A percentile compares a stretch with the other conserved stretches of the same genome.
phyloP scores from a whole-genome alignment of 1,140 invertebrate species.

The Hirudo medicinalis region DNA sequence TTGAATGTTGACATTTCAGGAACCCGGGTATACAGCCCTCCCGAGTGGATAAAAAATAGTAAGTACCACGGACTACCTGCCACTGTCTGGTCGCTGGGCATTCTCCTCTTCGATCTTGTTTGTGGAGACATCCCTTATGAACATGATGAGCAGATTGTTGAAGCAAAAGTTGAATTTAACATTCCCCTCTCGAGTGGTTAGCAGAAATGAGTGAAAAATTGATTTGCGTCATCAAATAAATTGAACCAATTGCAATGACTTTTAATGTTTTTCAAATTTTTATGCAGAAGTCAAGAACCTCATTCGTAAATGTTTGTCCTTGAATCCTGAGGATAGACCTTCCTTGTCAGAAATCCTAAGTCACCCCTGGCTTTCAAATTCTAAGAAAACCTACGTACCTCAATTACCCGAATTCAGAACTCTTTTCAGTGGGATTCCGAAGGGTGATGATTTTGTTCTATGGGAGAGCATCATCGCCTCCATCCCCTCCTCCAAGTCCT shows the following conservation, averaged over 20 bases:
- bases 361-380: conserved; percentile 47
- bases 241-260: not conserved
- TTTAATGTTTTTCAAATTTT: conserved; percentile 1
- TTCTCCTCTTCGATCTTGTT: conserved; percentile 57
- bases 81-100: conserved; percentile 57
- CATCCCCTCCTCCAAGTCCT: no score
- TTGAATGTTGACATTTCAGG: conserved; percentile 34
- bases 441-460: no score
- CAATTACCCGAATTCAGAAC: not conserved
- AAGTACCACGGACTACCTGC: conserved; percentile 50
- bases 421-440: no score
- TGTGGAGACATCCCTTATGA: conserved; percentile 60
- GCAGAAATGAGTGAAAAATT: not conserved
- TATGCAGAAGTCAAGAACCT: conserved; percentile 48
- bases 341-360: conserved; percentile 48
- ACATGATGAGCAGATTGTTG: conserved; percentile 53
- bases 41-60: conserved; percentile 53
- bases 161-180: conserved; percentile 29
- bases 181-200: not conserved
- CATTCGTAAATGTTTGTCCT: conserved; percentile 47
- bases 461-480: no score
- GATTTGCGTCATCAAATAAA: no score
- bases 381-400: not conserved
- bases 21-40: conserved; percentile 56
- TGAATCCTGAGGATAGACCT: conserved; percentile 45